phyloP scores from a whole-genome alignment of 23 tunicate genomes.

The Trididemnum miniatum region DNA sequence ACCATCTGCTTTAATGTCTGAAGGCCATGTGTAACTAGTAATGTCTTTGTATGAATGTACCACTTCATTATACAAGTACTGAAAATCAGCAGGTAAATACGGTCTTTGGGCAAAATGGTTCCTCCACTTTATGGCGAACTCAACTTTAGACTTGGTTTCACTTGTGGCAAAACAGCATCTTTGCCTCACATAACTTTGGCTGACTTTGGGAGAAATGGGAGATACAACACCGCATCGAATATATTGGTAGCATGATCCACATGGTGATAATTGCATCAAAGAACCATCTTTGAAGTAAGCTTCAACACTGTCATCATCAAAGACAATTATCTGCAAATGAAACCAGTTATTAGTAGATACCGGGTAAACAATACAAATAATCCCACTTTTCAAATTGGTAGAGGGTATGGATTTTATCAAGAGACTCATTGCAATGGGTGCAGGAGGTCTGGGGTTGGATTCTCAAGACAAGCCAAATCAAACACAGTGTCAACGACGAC shows the following conservation, averaged over 20 bases:
- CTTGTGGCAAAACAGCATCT: conserved; percentile 82
- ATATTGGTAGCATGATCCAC: conserved; percentile 78
- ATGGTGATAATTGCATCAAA: conserved; percentile 63
- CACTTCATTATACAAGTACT: conserved; percentile 16
- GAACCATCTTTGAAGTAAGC: conserved; percentile 59
- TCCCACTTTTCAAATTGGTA: too few relatives aligned
- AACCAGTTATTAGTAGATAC: too few relatives aligned
- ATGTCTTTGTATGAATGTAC: conserved; percentile 48
- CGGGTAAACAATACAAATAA: too few relatives aligned
- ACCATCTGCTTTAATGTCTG: neutral
- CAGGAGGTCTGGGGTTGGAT: too few relatives aligned
- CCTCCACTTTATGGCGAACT: conserved; percentile 33
- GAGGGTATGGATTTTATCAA: too few relatives aligned
- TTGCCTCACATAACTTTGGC: conserved; percentile 23
- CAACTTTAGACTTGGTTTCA: conserved; percentile 66
- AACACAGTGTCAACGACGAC: too few relatives aligned
- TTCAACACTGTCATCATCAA: conserved; percentile 77
- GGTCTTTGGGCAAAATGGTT: conserved; percentile 68
- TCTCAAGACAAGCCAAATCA: too few relatives aligned
- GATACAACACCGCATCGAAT: conserved; percentile 3
- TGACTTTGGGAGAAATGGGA: neutral
- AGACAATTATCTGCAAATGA: conserved; percentile 51
- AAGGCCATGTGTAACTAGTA: conserved; percentile 49
- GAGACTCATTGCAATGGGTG: too few relatives aligned
- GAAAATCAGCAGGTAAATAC: conserved; percentile 38